Conservation (phyloP, 2,113 vertebrate species). For the Istiophorus platypterus region DNA sequence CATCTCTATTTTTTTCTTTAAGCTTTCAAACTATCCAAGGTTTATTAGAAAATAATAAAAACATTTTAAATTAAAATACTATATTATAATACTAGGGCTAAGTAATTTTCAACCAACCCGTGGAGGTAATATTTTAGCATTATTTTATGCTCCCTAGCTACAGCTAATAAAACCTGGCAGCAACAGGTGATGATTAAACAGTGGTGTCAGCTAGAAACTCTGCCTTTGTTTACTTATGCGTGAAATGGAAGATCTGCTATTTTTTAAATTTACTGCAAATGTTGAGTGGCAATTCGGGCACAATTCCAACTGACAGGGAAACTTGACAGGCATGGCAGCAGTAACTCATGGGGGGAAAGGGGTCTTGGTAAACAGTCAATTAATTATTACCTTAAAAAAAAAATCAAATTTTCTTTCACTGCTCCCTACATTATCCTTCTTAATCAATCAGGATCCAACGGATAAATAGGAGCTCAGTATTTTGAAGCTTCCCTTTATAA, state of each 20-base stretch:
- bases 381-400: not conserved
- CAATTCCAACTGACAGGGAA: not conserved
- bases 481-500: constrained; percentile 1
- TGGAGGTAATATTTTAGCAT: too few species aligned
- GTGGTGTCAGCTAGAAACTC: not conserved
- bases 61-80: too few species aligned
- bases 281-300: not conserved
- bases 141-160: too few species aligned
- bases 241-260: not conserved
- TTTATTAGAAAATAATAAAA: too few species aligned
- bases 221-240: not conserved
- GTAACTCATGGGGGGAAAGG: not conserved
- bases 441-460: not conserved
- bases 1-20: too few species aligned
- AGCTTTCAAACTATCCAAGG: too few species aligned
- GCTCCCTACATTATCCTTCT: not conserved
- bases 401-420: not conserved
- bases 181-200: not conserved
- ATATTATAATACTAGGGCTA: too few species aligned
- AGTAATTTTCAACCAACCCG: too few species aligned
- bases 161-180: too few species aligned
- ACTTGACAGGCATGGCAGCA: not conserved
- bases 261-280: not conserved
- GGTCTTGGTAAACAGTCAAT: not conserved
- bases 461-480: not conserved